Evolutionary conservation across 2,888 invertebrate species (phyloP), one percentile per base, ranked within the genome.

Genomic region (Habroteleia sp.): DNA sequence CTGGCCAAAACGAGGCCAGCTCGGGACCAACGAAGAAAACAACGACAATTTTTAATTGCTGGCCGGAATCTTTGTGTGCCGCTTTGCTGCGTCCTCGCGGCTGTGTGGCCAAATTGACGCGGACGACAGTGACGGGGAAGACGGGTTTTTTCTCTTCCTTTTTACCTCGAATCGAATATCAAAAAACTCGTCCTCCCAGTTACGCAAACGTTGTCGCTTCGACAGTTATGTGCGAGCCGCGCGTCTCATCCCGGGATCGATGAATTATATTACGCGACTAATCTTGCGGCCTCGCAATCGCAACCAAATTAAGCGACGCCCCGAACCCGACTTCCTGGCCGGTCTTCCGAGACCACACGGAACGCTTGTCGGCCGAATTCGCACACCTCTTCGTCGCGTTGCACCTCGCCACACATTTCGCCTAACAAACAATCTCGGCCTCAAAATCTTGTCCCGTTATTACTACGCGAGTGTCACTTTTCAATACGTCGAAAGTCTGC

Each of bases 161-260:
- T 65, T 50, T 48, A 48, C 25, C 20, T 41, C 35, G 41, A 29
- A 42, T 62, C 37, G 69, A 68, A 60, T 65, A 50, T 73, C 77
- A 73, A 77, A 77, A 80, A 79, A 81, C 81, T 81, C 77, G 80
- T 80, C 77, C 50, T 80, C 77, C 72, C 77, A 76, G 79, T 82
- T 81, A 78, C 80, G 79, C 74, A 78, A 83, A 82, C 48, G 25
- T 62, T 46, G 73, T 60, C 48, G 58, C 50, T 46, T 73, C 50
- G 48, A 73, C 73, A 74, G 52, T 68, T 62, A 60, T 62, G 35
- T 60, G 44, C 54, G 48, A 25, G 39, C 44, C 35, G 52, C 52
- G 66, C 42, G 50, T 35, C 72, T 73, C 54, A 20, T 58, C 48
- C 37, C 41, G 8, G 33, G 31, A 44, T 41, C 10, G 41, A 44